Conservation (phyloP, 2,113 vertebrate genomes). For the Crotalus horridus region DNA sequence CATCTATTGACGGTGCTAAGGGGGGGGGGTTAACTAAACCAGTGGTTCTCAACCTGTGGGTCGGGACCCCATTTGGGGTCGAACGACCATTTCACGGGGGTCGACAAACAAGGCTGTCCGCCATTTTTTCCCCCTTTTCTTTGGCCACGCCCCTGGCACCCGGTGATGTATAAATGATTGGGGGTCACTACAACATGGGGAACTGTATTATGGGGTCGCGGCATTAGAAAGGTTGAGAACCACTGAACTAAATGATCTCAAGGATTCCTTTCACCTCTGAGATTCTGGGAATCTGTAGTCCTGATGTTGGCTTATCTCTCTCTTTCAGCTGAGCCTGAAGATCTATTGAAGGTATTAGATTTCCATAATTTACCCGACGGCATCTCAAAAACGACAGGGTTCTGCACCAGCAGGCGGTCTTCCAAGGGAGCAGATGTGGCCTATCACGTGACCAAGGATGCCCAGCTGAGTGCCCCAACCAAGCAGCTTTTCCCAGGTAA, state of each 20-base stretch:
- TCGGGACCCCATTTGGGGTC: no score
- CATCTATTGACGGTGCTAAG: no score
- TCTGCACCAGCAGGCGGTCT: slow-evolving; percentile 85
- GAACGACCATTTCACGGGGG: no score
- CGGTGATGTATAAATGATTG: no score
- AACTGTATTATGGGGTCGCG: no score
- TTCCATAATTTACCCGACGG: slow-evolving; percentile 95
- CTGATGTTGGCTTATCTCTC: slow-evolving; percentile 26
- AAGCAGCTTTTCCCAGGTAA: slow-evolving; percentile 90
- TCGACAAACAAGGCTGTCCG: no score
- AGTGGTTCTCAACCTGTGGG: no score
- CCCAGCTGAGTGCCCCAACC: slow-evolving; percentile 93
- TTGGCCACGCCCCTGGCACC: no score
- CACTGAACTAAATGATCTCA: not conserved
- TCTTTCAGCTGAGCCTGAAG: slow-evolving; percentile 82
- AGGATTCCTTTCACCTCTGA: no score
- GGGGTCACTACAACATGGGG: no score
- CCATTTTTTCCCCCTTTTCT: no score
- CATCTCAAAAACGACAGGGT: slow-evolving; percentile 87
- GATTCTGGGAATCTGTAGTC: not conserved
- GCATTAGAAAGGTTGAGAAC: no score
- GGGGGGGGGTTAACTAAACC: not conserved
- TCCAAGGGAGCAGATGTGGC: slow-evolving; percentile 89
- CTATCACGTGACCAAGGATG: slow-evolving; percentile 89
- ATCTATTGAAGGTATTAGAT: slow-evolving; percentile 97